phyloP scores from a whole-genome alignment of 2,113 vertebrate species.

The Lepidothrix coronata region DNA sequence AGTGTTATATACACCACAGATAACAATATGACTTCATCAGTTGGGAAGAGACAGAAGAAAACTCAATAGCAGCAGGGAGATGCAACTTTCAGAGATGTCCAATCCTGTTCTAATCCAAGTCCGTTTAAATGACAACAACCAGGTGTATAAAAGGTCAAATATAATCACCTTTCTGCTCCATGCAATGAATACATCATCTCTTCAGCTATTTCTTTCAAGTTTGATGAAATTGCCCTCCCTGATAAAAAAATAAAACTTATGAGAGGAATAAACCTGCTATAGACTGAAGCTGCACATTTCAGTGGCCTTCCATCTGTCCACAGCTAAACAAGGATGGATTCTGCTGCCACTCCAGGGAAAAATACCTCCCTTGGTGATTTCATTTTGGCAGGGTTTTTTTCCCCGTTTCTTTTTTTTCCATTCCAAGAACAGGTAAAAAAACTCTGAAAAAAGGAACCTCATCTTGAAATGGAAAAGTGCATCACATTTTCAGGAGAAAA shows the following conservation, averaged over 20 bases:
- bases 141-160: neutral
- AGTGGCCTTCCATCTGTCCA: neutral
- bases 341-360: neutral
- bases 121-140: neutral
- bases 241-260: constrained; percentile 7
- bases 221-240: neutral
- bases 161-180: neutral
- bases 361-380: neutral
- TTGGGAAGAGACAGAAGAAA: constrained; percentile 17
- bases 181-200: constrained; percentile 3
- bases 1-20: constrained; percentile 7
- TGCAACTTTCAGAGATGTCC: neutral
- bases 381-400: neutral
- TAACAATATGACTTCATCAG: constrained; percentile 19
- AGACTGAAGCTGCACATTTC: neutral
- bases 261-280: neutral
- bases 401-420: neutral
- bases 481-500: neutral
- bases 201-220: constrained; percentile 13
- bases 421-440: neutral
- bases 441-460: neutral
- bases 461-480: neutral
- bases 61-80: neutral
- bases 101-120: neutral
- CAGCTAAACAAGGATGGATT: neutral